Base-by-base conservation (phyloP, 2,113 vertebrate genomes). In the Alaudala cheleensis region DNA sequence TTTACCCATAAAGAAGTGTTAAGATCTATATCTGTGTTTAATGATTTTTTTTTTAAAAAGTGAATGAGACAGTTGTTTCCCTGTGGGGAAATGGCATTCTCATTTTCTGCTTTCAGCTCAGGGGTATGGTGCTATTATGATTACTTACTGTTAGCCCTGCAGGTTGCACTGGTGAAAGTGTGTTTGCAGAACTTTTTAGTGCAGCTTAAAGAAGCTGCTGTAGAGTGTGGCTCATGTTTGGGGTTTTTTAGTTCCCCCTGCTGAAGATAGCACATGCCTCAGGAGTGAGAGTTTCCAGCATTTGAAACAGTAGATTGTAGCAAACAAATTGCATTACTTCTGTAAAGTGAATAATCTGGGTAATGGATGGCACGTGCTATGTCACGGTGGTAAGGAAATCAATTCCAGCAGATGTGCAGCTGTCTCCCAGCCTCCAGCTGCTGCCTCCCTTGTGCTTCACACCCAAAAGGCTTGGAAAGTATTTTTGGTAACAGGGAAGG, bases 341-440 rank as follows among this genome's bases (percentile, higher is more conserved):
- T 47, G 8, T 28, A 5, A 72, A 86, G 81, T 88, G 90, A 77
- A 53, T 86, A 60, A 53, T 73, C 45, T 67, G 25, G 69, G 3
- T 89, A 65, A 92, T 94, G 96, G 92, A 84, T 94, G 92, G 94
- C 76, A 83, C 3, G 17, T 69, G 86, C 91, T 90, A 45, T 53
- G 76, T 74, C 57, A 19, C 1, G 2, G 77, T 82, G 28, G 51
- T 90, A 54, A 66, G 81, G 86, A 44, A 86, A 87, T 91, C 2
- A 2, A 42, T 91, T 88, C 70, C 69, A 81, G 50, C 84, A 86
- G 89, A 57, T 96, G 83, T 33, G 90, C 90, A 95, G 96, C 92
- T 96, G 89, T 94, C 67, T 83, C 45, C 42, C 34, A 58, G n/a
- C 29, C 84, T 93, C 72, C 96, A 96, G 96, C 96, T 98, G 96